Percentiles rank a stretch among this genome's conserved stretches.
phyloP scores from a whole-genome alignment of 2,113 vertebrate species.

The Okapia johnstoni region DNA sequence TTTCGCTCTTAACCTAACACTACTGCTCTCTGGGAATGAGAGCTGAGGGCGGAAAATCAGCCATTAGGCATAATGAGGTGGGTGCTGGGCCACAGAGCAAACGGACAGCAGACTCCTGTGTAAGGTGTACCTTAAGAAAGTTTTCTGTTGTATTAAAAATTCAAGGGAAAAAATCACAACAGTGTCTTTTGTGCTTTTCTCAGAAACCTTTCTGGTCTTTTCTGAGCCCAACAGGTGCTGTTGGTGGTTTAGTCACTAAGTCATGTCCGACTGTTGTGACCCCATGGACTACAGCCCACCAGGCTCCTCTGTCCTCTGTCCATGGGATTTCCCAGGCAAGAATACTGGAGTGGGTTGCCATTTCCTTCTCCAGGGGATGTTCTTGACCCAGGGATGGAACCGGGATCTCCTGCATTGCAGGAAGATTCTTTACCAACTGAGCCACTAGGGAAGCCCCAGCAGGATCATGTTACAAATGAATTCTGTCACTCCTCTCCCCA shows the following conservation, averaged over 20 bases:
- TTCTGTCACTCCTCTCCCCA: not conserved
- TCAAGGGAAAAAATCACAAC: rapidly evolving
- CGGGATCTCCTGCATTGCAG: not conserved
- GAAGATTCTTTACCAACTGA: not conserved
- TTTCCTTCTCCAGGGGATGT: not conserved
- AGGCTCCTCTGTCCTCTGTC: not conserved
- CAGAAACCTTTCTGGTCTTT: not conserved
- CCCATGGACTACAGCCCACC: not conserved
- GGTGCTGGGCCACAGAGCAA: not conserved
- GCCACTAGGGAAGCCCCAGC: not conserved
- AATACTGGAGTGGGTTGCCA: not conserved
- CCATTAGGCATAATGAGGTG: not conserved
- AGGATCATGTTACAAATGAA: not conserved
- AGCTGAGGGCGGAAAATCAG: not conserved
- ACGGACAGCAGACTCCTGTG: not conserved
- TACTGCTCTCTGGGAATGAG: not conserved
- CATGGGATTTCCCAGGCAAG: not conserved
- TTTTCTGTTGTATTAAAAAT: not conserved
- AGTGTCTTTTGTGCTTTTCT: not conserved
- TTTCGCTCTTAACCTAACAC: not conserved
- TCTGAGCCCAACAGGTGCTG: not conserved
- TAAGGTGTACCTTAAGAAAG: not conserved
- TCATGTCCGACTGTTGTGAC: not conserved
- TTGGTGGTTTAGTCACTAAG: not conserved
- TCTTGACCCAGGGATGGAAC: not conserved